phyloP scores from a whole-genome alignment of 2,797 vertebrate species.

The Amazona ochrocephala region DNA sequence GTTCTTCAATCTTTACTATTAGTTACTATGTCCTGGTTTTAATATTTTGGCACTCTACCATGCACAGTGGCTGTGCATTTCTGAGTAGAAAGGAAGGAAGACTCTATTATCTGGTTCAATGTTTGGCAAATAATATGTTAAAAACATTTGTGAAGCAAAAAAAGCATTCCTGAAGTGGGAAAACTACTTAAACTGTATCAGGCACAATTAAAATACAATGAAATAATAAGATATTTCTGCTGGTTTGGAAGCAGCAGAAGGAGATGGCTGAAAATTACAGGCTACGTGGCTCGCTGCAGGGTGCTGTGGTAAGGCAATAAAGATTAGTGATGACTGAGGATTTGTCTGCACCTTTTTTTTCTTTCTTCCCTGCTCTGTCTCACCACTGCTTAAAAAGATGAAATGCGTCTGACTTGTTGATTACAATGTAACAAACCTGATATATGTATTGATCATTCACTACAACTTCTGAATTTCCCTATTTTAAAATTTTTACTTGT shows the following conservation, averaged over 20 bases:
- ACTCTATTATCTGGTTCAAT: not conserved
- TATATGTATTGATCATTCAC: not conserved
- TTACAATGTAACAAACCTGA: not conserved
- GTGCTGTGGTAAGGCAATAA: not conserved
- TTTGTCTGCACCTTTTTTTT: not conserved
- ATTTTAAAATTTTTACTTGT: not conserved
- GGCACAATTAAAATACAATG: not conserved
- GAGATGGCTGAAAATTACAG: not conserved
- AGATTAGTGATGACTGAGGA: not conserved
- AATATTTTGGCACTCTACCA: not conserved
- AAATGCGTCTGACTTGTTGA: not conserved
- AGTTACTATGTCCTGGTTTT: not conserved
- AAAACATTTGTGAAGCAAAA: not conserved
- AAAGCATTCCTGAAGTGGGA: not conserved
- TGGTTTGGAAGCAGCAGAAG: not conserved
- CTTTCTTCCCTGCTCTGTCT: not conserved
- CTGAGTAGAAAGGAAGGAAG: not conserved
- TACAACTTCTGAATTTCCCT: not conserved
- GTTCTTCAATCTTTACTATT: not conserved
- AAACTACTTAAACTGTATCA: not conserved
- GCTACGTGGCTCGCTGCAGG: rapidly evolving
- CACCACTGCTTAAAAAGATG: not conserved
- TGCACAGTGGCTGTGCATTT: not conserved
- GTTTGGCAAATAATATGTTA: not conserved
- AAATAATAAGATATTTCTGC: not conserved